Conservation (phyloP, 2,888 invertebrate genomes). For the Cremastobaeus sp. region DNA sequence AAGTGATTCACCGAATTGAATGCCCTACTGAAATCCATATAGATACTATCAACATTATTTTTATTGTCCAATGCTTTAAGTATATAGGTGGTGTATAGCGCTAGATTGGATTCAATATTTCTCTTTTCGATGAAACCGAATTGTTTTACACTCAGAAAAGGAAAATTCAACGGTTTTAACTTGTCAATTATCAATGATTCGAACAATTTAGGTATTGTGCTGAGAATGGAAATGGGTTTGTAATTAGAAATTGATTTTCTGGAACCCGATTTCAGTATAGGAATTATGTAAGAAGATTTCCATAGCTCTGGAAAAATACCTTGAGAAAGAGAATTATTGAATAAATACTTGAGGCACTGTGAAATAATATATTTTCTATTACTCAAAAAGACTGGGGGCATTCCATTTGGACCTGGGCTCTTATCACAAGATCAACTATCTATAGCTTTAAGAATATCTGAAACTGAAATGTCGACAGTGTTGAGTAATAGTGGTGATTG, state of each 20-base stretch:
- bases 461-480: no score
- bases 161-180: neutral
- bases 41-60: no score
- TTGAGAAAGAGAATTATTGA: neutral
- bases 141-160: neutral
- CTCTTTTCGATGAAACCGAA: neutral
- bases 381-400: neutral
- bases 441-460: neutral
- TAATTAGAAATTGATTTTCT: constrained; percentile 7
- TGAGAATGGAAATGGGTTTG: neutral
- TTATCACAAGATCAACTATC: neutral
- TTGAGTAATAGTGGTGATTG: neutral
- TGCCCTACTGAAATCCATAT: no score
- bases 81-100: no score
- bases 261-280: constrained; percentile 10
- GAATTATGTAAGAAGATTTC: constrained; percentile 5
- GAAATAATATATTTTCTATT: constrained; percentile 3
- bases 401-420: constrained; percentile 8
- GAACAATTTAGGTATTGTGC: constrained; percentile 6
- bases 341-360: neutral
- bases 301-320: neutral
- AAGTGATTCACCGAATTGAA: no score
- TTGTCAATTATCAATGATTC: neutral
- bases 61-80: no score
- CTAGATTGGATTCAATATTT: no score